phyloP scores from a whole-genome alignment of 2,113 vertebrate species.

The Thinocorus orbignyianus region DNA sequence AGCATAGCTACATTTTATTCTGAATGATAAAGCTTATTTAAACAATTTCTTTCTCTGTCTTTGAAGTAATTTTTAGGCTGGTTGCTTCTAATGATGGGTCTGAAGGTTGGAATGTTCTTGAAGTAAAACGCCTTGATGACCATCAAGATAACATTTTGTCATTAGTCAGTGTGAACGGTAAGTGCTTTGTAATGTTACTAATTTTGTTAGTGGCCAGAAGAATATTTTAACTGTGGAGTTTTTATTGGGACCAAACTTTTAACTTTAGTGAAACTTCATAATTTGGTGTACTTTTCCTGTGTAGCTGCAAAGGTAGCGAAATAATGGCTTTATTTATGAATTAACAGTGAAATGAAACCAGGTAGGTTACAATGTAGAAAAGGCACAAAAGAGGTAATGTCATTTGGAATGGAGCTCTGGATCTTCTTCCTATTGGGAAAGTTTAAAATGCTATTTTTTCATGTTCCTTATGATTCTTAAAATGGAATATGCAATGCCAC shows the following conservation, averaged over 20 bases:
- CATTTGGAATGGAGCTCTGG: not conserved
- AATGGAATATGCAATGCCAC: not conserved
- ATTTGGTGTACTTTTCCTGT: not conserved
- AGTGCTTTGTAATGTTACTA: not conserved
- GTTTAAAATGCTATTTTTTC: not conserved
- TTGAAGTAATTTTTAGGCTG: constrained; percentile 89
- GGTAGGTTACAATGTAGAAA: not conserved
- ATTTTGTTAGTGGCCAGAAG: not conserved
- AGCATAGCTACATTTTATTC: not conserved
- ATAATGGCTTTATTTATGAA: not conserved
- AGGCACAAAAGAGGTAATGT: not conserved
- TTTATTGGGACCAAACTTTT: not conserved
- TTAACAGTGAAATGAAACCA: not conserved
- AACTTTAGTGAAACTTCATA: not conserved
- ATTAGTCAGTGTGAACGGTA: constrained; percentile 85
- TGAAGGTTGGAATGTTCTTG: constrained; percentile 72
- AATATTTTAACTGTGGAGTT: not conserved
- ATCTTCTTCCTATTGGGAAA: not conserved
- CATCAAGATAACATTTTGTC: constrained; percentile 93
- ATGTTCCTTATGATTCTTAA: not conserved
- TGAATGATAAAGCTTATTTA: not conserved
- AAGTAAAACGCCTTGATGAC: constrained; percentile 83
- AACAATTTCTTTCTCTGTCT: not conserved
- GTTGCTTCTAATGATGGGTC: constrained; percentile 63
- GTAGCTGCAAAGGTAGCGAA: not conserved